Evolutionary conservation across 2,888 invertebrate species (phyloP).

Genomic region (Spodoptera picta): DNA sequence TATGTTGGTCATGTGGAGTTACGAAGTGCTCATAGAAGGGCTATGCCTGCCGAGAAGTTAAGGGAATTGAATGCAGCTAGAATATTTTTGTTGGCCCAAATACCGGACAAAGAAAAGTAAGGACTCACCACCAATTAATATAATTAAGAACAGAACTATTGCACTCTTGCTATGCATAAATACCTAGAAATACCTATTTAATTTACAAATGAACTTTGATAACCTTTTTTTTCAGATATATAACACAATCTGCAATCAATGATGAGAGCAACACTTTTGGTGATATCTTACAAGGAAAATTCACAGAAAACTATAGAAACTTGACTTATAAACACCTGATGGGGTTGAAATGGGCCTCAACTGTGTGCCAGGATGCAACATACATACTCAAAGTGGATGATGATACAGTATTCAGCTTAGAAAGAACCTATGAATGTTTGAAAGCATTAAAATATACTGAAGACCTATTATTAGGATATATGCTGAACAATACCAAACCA

Average conservation of each 20-base stretch:
- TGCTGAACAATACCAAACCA: constrained; percentile 90
- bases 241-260: constrained; percentile 87
- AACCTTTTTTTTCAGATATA: constrained; percentile 67
- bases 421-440: constrained; percentile 75
- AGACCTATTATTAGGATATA: constrained; percentile 89
- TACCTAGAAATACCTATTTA: no score
- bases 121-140: constrained; percentile 16
- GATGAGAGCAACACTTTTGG: constrained; percentile 90
- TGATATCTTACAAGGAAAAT: constrained; percentile 93
- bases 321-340: constrained; percentile 95
- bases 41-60: constrained; percentile 89
- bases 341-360: constrained; percentile 93
- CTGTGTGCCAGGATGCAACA: constrained; percentile 89
- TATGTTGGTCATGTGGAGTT: constrained; percentile 92
- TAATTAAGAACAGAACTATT: not conserved
- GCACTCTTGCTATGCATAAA: not conserved
- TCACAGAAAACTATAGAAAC: constrained; percentile 93
- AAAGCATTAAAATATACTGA: constrained; percentile 54
- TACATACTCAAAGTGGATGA: constrained; percentile 66
- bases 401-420: constrained; percentile 90
- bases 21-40: constrained; percentile 91
- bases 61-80: constrained; percentile 88
- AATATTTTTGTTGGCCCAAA: constrained; percentile 91
- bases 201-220: not conserved
- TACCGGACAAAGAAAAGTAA: constrained; percentile 85